A percentile compares a stretch with the other conserved stretches of the same genome.
phyloP scores from a whole-genome alignment of 2,113 vertebrate species.

The Embiotoca jacksoni region DNA sequence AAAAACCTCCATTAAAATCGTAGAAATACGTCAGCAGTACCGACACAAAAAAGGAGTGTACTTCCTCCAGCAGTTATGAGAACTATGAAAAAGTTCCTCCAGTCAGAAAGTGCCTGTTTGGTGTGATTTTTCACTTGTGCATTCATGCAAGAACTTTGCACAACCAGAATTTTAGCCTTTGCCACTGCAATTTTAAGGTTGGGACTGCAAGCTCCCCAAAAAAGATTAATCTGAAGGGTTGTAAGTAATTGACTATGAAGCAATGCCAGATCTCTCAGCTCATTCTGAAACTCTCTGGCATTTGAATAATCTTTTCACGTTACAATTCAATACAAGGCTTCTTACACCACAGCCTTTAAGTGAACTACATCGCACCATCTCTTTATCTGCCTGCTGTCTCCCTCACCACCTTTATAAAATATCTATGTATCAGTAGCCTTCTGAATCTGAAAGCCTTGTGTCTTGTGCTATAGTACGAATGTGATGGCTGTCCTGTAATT shows the following conservation, averaged over 20 bases:
- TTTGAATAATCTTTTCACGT: conserved; percentile 68
- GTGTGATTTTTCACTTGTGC: too few species aligned
- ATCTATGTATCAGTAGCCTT: conserved; percentile 26
- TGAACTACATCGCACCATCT: conserved; percentile 52
- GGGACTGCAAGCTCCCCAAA: not conserved
- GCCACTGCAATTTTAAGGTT: not conserved
- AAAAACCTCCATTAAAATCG: too few species aligned
- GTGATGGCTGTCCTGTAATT: conserved; percentile 37
- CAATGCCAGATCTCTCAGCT: conserved; percentile 33
- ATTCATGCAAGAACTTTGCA: too few species aligned
- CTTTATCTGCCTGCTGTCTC: conserved; percentile 49
- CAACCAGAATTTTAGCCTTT: not conserved
- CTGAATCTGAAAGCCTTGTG: conserved; percentile 13
- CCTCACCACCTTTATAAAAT: conserved; percentile 15
- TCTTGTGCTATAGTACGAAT: conserved; percentile 31
- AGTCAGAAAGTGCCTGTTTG: too few species aligned
- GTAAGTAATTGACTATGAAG: conserved; percentile 42
- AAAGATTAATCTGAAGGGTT: not conserved
- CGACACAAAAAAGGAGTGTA: too few species aligned
- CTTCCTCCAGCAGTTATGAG: too few species aligned
- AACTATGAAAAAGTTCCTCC: too few species aligned
- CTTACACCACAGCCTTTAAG: conserved; percentile 52
- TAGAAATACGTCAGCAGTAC: too few species aligned
- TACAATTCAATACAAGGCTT: conserved; percentile 64
- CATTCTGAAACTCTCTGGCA: conserved; percentile 36